These are phyloP conservation scores for Elmis aenea DNA, from an alignment of 2,888 invertebrate genomes.

Conservation along the genomic window DNA sequence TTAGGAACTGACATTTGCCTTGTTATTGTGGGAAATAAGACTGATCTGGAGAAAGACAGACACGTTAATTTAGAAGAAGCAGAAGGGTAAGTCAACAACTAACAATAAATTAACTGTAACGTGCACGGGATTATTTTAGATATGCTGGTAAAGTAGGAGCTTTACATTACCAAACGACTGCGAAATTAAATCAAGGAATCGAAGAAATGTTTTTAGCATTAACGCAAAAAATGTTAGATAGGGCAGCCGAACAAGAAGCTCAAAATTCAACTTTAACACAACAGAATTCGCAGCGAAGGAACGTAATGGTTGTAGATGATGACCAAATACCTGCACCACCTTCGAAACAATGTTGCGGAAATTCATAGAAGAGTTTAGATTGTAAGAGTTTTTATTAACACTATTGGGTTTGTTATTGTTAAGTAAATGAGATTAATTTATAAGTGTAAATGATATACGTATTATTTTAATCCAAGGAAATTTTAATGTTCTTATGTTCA, in stretches of 20 bases:
- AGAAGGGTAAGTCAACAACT: slow-evolving; percentile 68
- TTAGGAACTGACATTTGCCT: slow-evolving; percentile 87
- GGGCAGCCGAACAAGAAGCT: slow-evolving; percentile 36
- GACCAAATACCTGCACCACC: slow-evolving; percentile 30
- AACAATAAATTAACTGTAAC: too few relatives aligned
- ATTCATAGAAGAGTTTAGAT: slow-evolving; percentile 28
- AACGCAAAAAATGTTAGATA: slow-evolving; percentile 67
- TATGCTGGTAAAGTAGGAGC: slow-evolving; percentile 90
- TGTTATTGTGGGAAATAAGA: slow-evolving; percentile 95
- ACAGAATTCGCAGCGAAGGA: slow-evolving; percentile 39
- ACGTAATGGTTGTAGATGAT: slow-evolving; percentile 43
- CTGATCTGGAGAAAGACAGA: slow-evolving; percentile 88
- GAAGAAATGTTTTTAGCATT: slow-evolving; percentile 86
- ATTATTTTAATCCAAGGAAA: too few relatives aligned
- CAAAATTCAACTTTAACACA: slow-evolving; percentile 33
- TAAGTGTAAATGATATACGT: too few relatives aligned
- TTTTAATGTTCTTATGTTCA: too few relatives aligned
- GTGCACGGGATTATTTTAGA: slow-evolving; percentile 51
- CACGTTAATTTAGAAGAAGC: slow-evolving; percentile 82
- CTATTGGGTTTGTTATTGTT: too few relatives aligned
- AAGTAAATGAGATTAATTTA: too few relatives aligned
- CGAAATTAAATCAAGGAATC: slow-evolving; percentile 86
- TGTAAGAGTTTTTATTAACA: too few relatives aligned
- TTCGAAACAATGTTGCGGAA: slow-evolving; percentile 35
- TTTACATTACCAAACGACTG: slow-evolving; percentile 87